Evolutionary conservation across 2,113 vertebrate genomes (phyloP).

Genomic region (Fukomys damarensis): DNA sequence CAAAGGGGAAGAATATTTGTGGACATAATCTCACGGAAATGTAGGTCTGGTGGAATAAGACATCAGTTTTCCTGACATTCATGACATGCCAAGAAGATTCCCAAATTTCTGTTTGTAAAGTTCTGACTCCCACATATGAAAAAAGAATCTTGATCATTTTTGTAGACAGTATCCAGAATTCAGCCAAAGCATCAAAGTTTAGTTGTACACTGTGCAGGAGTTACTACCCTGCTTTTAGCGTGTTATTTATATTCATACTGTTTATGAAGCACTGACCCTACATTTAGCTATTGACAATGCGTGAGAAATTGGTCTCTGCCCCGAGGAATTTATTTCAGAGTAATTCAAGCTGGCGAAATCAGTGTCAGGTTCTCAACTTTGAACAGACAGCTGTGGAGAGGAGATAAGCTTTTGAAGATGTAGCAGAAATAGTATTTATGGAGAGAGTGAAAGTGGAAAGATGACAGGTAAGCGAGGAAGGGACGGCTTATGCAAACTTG

Average conservation of each 20-base stretch:
- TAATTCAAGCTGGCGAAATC: conserved; percentile 76
- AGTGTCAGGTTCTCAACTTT: conserved; percentile 73
- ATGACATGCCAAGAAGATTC: not conserved
- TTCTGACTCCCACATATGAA: not conserved
- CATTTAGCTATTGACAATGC: conserved; percentile 66
- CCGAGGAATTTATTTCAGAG: conserved; percentile 78
- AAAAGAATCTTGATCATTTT: not conserved
- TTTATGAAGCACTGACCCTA: conserved; percentile 44
- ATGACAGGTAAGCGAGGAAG: conserved; percentile 56
- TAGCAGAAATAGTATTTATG: conserved; percentile 61
- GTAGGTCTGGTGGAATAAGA: not conserved
- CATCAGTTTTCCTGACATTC: not conserved
- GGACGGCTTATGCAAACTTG: conserved; percentile 38
- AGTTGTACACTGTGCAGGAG: conserved; percentile 39
- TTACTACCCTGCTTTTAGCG: conserved; percentile 1
- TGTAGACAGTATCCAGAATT: not conserved
- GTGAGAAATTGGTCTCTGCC: conserved; percentile 66
- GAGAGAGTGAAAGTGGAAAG: conserved; percentile 40
- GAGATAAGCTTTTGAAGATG: conserved; percentile 81
- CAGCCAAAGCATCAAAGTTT: conserved; percentile 41
- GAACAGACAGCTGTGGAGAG: conserved; percentile 76
- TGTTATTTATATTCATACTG: conserved; percentile 60
- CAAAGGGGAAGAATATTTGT: not conserved
- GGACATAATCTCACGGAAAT: not conserved
- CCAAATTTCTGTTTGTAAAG: not conserved